A percentile compares a stretch with the other conserved stretches of the same genome.
Evolutionary conservation across 2,113 vertebrate species (phyloP).

Genomic region (Chitala chitala): DNA sequence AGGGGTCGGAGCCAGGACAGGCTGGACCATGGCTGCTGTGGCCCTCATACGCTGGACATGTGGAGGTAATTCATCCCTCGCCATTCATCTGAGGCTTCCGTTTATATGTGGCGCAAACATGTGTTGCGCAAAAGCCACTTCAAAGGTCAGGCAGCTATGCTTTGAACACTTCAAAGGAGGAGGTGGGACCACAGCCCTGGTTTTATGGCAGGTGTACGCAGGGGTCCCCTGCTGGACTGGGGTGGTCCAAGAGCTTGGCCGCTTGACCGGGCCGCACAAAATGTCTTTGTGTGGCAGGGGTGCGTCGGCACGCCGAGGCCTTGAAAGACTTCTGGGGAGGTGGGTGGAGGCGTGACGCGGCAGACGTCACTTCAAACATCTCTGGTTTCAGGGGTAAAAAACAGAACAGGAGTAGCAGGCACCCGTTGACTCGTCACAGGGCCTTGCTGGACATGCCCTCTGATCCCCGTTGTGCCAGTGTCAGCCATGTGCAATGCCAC

Average conservation of each 20-base stretch:
- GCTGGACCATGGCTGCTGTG: conserved; percentile 58
- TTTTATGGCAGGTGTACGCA: conserved; percentile 93
- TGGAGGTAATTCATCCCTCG: conserved; percentile 66
- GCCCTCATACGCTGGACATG: conserved; percentile 64
- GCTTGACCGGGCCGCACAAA: conserved; percentile 61
- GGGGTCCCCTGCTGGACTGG: conserved; percentile 81
- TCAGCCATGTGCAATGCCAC: not conserved
- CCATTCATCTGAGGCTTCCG: conserved; percentile 61
- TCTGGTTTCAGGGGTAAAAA: conserved; percentile 92
- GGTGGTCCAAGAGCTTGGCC: conserved; percentile 64
- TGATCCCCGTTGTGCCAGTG: not conserved
- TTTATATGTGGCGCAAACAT: conserved; percentile 78
- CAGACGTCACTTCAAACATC: conserved; percentile 94
- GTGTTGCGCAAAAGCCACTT: conserved; percentile 78
- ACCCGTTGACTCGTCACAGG: too few relatives aligned
- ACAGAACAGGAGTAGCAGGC: conserved; percentile 57
- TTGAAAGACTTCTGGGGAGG: conserved; percentile 65
- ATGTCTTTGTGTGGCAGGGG: conserved; percentile 70
- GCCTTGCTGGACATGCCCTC: conserved; percentile 61
- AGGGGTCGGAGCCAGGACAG: conserved; percentile 50
- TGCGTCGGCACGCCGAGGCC: conserved; percentile 61
- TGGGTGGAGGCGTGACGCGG: conserved; percentile 70
- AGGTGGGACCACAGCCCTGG: conserved; percentile 75
- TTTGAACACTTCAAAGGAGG: conserved; percentile 91
- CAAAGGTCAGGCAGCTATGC: conserved; percentile 84